Conservation (phyloP, 2,888 invertebrate genomes). For the Spodoptera littoralis region DNA sequence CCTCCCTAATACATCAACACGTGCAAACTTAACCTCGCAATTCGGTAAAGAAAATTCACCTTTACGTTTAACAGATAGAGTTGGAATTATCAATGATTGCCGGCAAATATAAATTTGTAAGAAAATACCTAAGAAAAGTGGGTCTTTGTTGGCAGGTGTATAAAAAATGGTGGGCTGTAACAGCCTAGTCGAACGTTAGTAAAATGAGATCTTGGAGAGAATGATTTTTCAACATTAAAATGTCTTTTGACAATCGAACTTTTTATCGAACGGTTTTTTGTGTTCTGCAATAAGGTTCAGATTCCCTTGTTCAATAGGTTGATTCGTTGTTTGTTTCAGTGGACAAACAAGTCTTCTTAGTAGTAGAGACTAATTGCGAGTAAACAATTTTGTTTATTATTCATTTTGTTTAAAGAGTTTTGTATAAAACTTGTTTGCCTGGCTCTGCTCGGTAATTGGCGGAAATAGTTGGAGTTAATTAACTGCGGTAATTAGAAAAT, state of each 20-base stretch:
- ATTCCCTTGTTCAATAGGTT: slow-evolving; percentile 16
- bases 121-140: slow-evolving; percentile 66
- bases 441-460: slow-evolving; percentile 5
- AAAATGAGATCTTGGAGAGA: slow-evolving; percentile 54
- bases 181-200: slow-evolving; percentile 60
- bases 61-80: slow-evolving; percentile 15
- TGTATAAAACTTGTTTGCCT: slow-evolving; percentile 11
- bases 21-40: slow-evolving; percentile 35
- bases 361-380: slow-evolving; percentile 33
- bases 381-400: slow-evolving; percentile 41
- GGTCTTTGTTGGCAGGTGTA: slow-evolving; percentile 75
- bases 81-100: not conserved
- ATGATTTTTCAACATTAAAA: slow-evolving; percentile 60
- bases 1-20: slow-evolving; percentile 58
- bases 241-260: slow-evolving; percentile 36
- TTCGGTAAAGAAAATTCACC: slow-evolving; percentile 10
- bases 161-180: slow-evolving; percentile 72
- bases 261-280: slow-evolving; percentile 9
- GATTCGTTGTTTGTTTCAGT: slow-evolving; percentile 32
- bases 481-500: not conserved
- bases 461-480: slow-evolving; percentile 3
- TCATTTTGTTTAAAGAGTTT: slow-evolving; percentile 25
- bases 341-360: slow-evolving; percentile 28
- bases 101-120: slow-evolving; percentile 41
- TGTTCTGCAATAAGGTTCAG: not conserved